A percentile compares a stretch with the other conserved stretches of the same genome.
Conservation (phyloP, 2,797 vertebrate species). For the Lates japonicus region DNA sequence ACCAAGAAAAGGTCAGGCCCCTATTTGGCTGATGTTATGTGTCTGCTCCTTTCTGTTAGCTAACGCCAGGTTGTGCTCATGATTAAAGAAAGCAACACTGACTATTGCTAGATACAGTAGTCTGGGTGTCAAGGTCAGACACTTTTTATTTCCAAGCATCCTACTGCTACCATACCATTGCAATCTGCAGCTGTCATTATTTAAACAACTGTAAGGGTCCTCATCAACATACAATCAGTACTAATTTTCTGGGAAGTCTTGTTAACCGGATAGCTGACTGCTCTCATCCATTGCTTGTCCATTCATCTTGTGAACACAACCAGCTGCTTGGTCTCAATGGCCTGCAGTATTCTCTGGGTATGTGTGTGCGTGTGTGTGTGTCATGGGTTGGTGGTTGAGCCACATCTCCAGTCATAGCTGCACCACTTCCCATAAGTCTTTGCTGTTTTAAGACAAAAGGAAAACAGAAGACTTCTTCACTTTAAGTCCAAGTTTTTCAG, state of each 20-base stretch:
- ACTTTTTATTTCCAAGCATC: too few species aligned
- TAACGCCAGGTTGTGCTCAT: too few species aligned
- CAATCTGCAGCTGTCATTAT: background rate
- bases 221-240: background rate
- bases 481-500: background rate
- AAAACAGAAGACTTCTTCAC: background rate
- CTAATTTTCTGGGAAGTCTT: too few species aligned
- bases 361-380: conserved; percentile 31
- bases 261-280: background rate
- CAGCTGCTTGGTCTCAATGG: conserved; percentile 13
- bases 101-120: background rate
- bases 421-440: background rate
- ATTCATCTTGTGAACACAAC: conserved; percentile 6
- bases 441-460: background rate
- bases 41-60: too few species aligned
- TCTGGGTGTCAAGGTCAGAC: too few species aligned
- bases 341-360: background rate
- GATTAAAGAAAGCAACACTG: background rate
- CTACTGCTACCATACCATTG: background rate
- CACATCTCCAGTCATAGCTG: conserved; percentile 7
- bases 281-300: background rate
- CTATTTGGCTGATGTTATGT: too few species aligned
- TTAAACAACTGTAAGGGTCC: background rate
- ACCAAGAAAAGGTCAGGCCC: too few species aligned
- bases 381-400: conserved; percentile 33